phyloP scores from a whole-genome alignment of 2,113 vertebrate species.

The Recurvirostra avosetta region DNA sequence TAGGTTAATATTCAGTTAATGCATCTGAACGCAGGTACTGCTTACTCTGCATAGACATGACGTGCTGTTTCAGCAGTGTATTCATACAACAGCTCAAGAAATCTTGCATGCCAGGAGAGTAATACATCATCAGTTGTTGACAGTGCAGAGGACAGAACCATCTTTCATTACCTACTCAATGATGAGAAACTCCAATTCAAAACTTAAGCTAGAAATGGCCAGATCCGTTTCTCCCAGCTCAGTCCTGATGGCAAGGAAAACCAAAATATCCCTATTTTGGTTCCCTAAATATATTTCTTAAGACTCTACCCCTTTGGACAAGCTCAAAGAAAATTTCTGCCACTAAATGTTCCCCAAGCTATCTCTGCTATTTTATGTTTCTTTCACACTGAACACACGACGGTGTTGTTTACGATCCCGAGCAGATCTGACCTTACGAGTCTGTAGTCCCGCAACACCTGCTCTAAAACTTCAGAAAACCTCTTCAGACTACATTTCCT shows the following conservation, averaged over 20 bases:
- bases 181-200: not conserved
- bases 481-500: not conserved
- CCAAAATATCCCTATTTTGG: not conserved
- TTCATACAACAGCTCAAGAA: not conserved
- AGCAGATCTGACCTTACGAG: not conserved
- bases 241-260: not conserved
- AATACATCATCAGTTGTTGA: not conserved
- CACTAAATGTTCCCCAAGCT: not conserved
- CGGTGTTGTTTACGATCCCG: not conserved
- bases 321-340: not conserved
- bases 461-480: not conserved
- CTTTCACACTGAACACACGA: not conserved
- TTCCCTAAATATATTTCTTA: not conserved
- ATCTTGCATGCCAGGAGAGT: not conserved
- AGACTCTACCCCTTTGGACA: not conserved
- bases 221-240: not conserved
- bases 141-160: not conserved
- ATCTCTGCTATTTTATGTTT: not conserved
- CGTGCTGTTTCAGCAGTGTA: not conserved
- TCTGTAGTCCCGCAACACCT: not conserved
- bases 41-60: not conserved
- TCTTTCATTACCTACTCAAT: not conserved
- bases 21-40: not conserved
- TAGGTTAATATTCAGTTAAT: not conserved
- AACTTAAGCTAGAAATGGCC: not conserved